phyloP scores from a whole-genome alignment of 2,888 invertebrate genomes.

The Spilosoma lubricipeda region DNA sequence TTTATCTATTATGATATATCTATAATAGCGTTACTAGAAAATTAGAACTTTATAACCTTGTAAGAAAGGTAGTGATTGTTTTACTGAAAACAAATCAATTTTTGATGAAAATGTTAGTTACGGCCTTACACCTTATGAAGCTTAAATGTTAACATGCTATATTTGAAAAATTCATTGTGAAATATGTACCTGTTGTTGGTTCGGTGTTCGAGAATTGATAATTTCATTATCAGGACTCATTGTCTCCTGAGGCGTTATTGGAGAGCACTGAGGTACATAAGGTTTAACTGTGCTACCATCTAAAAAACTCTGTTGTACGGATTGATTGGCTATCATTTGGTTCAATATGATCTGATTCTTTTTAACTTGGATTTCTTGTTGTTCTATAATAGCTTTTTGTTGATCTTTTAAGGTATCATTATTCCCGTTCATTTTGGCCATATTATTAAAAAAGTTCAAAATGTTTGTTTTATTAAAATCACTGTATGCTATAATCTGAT shows the following conservation, averaged over 20 bases:
- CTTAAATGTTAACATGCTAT: not conserved
- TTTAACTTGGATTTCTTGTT: not conserved
- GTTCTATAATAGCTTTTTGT: too few relatives aligned
- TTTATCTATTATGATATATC: too few relatives aligned
- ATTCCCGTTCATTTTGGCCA: not conserved
- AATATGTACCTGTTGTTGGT: slow-evolving; percentile 3
- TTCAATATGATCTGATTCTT: not conserved
- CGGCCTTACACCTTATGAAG: not conserved
- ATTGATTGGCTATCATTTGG: not conserved
- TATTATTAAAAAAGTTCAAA: not conserved
- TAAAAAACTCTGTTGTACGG: not conserved
- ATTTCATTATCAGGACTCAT: not conserved
- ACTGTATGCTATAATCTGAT: not conserved
- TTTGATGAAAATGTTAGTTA: not conserved
- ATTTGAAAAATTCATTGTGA: not conserved
- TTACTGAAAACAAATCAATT: too few relatives aligned
- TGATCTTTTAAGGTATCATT: not conserved
- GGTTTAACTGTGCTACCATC: not conserved
- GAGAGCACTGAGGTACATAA: not conserved
- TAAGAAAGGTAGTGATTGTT: too few relatives aligned
- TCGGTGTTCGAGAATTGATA: not conserved
- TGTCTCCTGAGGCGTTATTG: not conserved
- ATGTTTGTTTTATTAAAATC: not conserved
- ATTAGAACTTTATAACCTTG: too few relatives aligned
- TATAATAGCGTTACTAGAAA: too few relatives aligned